Evolutionary conservation across 2,888 invertebrate species (phyloP).

Genomic region (Lepidochrysops patricia): DNA sequence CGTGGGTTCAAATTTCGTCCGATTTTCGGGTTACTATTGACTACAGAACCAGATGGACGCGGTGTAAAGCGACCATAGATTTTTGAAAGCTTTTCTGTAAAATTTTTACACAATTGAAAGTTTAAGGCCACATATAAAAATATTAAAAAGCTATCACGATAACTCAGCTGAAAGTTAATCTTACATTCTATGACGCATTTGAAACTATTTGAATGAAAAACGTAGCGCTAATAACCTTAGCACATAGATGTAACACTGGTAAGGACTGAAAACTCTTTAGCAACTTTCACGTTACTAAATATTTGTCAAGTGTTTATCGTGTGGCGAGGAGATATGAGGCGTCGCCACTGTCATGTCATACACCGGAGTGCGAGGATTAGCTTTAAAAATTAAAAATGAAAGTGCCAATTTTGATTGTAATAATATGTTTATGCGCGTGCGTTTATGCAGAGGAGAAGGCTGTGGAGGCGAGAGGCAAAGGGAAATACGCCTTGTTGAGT

Average conservation of each 20-base stretch:
- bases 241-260: not conserved
- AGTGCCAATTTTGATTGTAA: slow-evolving; percentile 19
- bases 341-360: not conserved
- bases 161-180: not conserved
- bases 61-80: no score
- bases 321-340: not conserved
- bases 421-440: slow-evolving; percentile 21
- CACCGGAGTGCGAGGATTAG: not conserved
- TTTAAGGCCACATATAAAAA: no score
- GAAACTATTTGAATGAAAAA: not conserved
- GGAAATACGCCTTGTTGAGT: slow-evolving; percentile 56
- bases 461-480: slow-evolving; percentile 50
- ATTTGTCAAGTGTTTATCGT: not conserved
- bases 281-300: not conserved
- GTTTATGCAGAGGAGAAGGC: slow-evolving; percentile 29
- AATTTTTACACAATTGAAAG: not conserved
- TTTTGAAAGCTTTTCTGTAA: not conserved
- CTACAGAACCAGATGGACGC: no score
- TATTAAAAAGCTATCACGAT: not conserved
- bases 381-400: slow-evolving; percentile 5
- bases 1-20: no score
- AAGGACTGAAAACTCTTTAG: not conserved
- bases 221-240: not conserved
- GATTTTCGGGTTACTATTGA: no score
- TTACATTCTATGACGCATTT: not conserved